Evolutionary conservation across 92 coral and sea anemone species (phyloP).

Genomic region (Porites evermanni): DNA sequence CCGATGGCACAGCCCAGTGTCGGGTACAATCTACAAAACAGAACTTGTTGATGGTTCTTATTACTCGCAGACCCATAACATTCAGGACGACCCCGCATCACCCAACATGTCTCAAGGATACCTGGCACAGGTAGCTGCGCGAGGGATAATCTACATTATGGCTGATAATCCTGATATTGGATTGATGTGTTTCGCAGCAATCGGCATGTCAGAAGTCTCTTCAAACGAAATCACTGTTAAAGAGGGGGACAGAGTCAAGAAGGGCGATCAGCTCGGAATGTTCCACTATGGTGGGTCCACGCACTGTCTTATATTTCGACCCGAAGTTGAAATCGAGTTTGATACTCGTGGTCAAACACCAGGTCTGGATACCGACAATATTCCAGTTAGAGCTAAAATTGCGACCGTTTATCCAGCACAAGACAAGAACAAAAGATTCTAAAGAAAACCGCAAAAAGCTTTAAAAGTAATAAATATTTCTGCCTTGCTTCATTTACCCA

Average conservation of each 20-base stretch:
- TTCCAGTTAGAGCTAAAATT: neutral
- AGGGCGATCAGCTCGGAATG: conserved; percentile 72
- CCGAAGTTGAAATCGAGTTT: neutral
- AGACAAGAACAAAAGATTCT: neutral
- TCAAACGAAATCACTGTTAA: conserved; percentile 10
- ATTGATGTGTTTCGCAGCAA: conserved; percentile 23
- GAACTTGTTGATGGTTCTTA: too few species aligned
- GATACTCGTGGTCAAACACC: neutral
- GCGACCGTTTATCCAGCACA: neutral
- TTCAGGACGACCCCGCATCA: too few species aligned
- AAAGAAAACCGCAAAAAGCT: neutral
- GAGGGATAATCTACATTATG: too few species aligned
- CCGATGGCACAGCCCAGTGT: conserved; percentile 21
- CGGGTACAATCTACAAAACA: conserved; percentile 32
- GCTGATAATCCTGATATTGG: conserved; percentile 43
- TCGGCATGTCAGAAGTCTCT: conserved; percentile 46
- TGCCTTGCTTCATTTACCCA: too few species aligned
- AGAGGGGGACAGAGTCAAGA: conserved; percentile 38
- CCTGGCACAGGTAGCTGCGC: too few species aligned
- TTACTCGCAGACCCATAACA: neutral
- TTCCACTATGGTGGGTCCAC: conserved; percentile 74
- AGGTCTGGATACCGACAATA: neutral
- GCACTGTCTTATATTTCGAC: conserved; percentile 60
- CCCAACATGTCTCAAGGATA: too few species aligned
- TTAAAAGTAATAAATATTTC: too few species aligned